These are phyloP conservation scores for Leucoraja ocellata DNA, from an alignment of 2,797 vertebrate genomes.

Conservation along the genomic window DNA sequence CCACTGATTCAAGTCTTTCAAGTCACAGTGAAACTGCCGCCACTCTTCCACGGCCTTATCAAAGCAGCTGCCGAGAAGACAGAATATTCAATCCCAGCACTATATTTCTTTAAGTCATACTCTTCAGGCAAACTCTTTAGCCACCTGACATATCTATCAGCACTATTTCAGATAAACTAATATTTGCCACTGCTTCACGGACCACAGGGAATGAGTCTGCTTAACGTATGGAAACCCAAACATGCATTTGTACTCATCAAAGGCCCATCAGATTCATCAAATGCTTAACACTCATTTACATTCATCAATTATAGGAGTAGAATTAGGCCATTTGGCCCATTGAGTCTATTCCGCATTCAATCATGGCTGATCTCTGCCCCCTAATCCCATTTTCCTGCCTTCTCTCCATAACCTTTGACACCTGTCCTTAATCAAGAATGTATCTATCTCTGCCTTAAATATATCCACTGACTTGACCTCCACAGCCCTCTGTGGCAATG, in stretches of 20 bases:
- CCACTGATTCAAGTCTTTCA: conserved; percentile 81
- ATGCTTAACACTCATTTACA: too few relatives aligned
- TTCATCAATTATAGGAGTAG: too few relatives aligned
- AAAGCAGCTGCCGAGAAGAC: conserved; percentile 54
- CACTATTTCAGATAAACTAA: not conserved
- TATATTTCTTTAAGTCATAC: not conserved
- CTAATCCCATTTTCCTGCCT: too few relatives aligned
- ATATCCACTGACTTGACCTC: too few relatives aligned
- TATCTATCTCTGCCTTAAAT: too few relatives aligned
- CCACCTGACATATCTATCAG: not conserved
- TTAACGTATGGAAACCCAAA: not conserved
- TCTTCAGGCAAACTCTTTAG: not conserved
- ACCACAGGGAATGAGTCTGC: not conserved
- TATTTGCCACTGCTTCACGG: not conserved
- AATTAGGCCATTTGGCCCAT: too few relatives aligned
- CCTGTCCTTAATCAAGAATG: too few relatives aligned
- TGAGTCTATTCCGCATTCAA: too few relatives aligned
- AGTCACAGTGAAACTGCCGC: conserved; percentile 81
- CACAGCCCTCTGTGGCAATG: too few relatives aligned
- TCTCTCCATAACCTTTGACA: too few relatives aligned
- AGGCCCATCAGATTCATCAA: not conserved
- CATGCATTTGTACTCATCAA: not conserved
- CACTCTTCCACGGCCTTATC: conserved; percentile 76
- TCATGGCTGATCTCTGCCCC: too few relatives aligned
- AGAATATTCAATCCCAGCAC: not conserved